A percentile compares a stretch with the other conserved stretches of the same genome.
Evolutionary conservation across 2,888 invertebrate genomes (phyloP).

Genomic region (Neocrepidodera transversa): DNA sequence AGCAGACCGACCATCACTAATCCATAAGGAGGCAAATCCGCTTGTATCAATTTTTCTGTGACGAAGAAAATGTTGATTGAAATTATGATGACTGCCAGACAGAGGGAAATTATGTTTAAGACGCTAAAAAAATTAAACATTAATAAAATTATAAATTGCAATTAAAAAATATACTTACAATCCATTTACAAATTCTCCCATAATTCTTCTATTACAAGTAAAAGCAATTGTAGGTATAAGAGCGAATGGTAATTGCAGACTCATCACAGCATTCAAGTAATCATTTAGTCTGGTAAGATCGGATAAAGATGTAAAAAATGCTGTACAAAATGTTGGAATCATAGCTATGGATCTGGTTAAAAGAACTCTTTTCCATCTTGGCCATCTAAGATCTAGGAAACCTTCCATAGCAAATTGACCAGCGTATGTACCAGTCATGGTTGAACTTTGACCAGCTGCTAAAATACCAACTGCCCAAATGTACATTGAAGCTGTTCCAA

Average conservation of each 20-base stretch:
- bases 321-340: slow-evolving; percentile 72
- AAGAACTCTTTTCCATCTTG: slow-evolving; percentile 84
- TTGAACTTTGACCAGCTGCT: slow-evolving; percentile 83
- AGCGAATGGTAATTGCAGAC: slow-evolving; percentile 86
- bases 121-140: slow-evolving; percentile 63
- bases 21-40: slow-evolving; percentile 58
- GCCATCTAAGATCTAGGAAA: slow-evolving; percentile 84
- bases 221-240: slow-evolving; percentile 86
- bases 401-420: slow-evolving; percentile 91
- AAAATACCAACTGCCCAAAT: slow-evolving; percentile 84
- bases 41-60: slow-evolving; percentile 64
- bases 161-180: slow-evolving; percentile 63
- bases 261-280: slow-evolving; percentile 84
- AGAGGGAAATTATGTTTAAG: slow-evolving; percentile 71
- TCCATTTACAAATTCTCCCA: slow-evolving; percentile 87
- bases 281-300: slow-evolving; percentile 83
- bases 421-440: slow-evolving; percentile 83
- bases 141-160: neutral
- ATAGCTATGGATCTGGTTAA: slow-evolving; percentile 88
- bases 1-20: slow-evolving; percentile 64
- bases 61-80: slow-evolving; percentile 82
- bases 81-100: slow-evolving; percentile 74
- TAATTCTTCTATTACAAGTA: slow-evolving; percentile 77
- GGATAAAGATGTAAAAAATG: slow-evolving; percentile 70
- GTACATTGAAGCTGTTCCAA: slow-evolving; percentile 77